Evolutionary conservation across 2,113 vertebrate genomes (phyloP).

Genomic region (Theristicus caerulescens): DNA sequence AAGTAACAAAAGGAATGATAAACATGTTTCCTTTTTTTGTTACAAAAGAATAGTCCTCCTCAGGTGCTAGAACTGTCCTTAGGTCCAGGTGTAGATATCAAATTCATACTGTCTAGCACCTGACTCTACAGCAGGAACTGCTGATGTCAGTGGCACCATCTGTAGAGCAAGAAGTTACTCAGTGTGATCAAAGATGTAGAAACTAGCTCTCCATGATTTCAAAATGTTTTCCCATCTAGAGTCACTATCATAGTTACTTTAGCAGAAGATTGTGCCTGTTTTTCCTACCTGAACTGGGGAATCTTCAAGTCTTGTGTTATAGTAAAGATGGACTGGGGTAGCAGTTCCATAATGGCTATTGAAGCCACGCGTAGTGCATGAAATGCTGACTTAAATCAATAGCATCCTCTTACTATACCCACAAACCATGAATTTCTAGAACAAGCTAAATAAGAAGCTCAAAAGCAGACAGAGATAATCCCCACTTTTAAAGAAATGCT

Average conservation of each 20-base stretch:
- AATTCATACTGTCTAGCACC: background rate
- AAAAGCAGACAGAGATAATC: background rate
- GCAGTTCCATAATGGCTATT: background rate
- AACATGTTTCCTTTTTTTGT: background rate
- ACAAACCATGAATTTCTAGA: background rate
- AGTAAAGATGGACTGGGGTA: background rate
- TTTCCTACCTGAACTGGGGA: background rate
- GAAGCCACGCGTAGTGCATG: background rate
- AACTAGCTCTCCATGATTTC: background rate
- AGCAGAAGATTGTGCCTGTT: background rate
- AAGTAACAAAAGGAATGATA: background rate
- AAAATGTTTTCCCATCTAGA: slow-evolving; percentile 29
- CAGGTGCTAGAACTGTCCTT: background rate
- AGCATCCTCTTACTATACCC: background rate
- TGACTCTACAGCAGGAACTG: background rate
- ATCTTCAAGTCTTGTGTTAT: background rate
- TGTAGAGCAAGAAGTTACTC: slow-evolving; percentile 5
- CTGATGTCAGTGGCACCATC: background rate
- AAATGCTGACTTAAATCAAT: background rate
- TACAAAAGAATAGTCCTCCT: background rate
- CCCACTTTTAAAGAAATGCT: background rate
- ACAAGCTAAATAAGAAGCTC: background rate
- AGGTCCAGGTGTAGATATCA: background rate
- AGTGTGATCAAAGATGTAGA: slow-evolving; percentile 17
- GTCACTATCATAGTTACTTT: background rate